A percentile compares a stretch with the other conserved stretches of the same genome.
phyloP scores from a whole-genome alignment of 2,797 vertebrate species.

The Semaprochilodus insignis region DNA sequence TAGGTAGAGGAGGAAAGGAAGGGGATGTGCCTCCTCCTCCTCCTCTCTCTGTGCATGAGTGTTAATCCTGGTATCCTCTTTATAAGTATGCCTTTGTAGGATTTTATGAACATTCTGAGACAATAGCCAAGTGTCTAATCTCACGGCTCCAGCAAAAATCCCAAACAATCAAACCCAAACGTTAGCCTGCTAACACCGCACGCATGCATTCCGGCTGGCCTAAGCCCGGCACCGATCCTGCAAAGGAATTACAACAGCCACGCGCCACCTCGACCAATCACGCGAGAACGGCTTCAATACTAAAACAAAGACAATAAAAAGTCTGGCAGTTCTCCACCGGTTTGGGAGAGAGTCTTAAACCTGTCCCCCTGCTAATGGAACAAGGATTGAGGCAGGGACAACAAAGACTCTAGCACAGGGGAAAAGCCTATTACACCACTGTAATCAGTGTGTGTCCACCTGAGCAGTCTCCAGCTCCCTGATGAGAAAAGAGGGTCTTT shows the following conservation, averaged over 20 bases:
- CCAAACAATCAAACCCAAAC: slow-evolving; percentile 81
- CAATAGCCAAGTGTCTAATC: slow-evolving; percentile 84
- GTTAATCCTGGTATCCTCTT: slow-evolving; percentile 85
- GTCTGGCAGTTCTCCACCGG: slow-evolving; percentile 66
- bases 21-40: slow-evolving; percentile 32
- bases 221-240: slow-evolving; percentile 81
- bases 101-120: slow-evolving; percentile 85
- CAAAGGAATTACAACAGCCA: slow-evolving; percentile 80
- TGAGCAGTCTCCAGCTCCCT: slow-evolving; percentile 22
- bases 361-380: slow-evolving; percentile 75
- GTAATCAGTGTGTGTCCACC: slow-evolving; percentile 12
- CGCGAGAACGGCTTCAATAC: slow-evolving; percentile 69
- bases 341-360: slow-evolving; percentile 69
- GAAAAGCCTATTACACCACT: slow-evolving; percentile 24
- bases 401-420: slow-evolving; percentile 67
- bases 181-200: slow-evolving; percentile 76
- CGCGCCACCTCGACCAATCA: slow-evolving; percentile 77
- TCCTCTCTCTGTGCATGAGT: slow-evolving; percentile 64
- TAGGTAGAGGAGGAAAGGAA: slow-evolving; percentile 36
- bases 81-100: slow-evolving; percentile 76
- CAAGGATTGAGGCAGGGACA: slow-evolving; percentile 67
- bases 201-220: slow-evolving; percentile 75
- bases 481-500: slow-evolving; percentile 21
- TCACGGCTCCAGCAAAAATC: slow-evolving; percentile 84
- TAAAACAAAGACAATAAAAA: slow-evolving; percentile 77